Conservation (phyloP, 2,888 invertebrate genomes). For the Drosophila acutilabella region DNA sequence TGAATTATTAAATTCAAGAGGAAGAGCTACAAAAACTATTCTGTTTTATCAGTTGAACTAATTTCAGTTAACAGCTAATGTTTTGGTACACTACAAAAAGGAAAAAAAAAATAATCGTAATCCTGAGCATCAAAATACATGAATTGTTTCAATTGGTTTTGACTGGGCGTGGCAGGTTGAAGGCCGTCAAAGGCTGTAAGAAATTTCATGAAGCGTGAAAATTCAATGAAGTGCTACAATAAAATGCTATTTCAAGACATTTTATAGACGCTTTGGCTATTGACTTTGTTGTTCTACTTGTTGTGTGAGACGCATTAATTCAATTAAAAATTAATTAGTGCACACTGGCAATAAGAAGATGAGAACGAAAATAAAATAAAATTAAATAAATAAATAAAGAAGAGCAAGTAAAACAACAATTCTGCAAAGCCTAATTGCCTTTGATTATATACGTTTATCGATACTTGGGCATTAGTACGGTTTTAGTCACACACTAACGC, state of each 20-base stretch:
- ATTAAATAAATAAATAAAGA: not conserved
- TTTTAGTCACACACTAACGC: slow-evolving; percentile 42
- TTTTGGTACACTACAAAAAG: not conserved
- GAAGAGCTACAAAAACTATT: not conserved
- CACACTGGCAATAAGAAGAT: slow-evolving; percentile 15
- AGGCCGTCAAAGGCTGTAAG: slow-evolving; percentile 8
- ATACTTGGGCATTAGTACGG: slow-evolving; percentile 46
- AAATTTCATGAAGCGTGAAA: slow-evolving; percentile 14
- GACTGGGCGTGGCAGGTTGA: not conserved
- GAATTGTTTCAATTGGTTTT: not conserved
- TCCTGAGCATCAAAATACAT: not conserved
- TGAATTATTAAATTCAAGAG: too few species aligned
- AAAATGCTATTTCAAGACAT: slow-evolving; percentile 28
- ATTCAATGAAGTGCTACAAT: slow-evolving; percentile 30
- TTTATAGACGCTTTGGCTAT: slow-evolving; percentile 5
- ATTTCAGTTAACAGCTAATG: not conserved
- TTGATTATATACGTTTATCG: slow-evolving; percentile 68
- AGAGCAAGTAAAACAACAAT: slow-evolving; percentile 23
- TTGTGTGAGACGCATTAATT: slow-evolving; percentile 44
- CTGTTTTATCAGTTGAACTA: too few species aligned
- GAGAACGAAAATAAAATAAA: not conserved
- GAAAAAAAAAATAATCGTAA: not conserved
- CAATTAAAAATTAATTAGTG: slow-evolving; percentile 70
- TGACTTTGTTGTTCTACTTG: not conserved
- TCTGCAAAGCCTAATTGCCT: slow-evolving; percentile 68